Evolutionary conservation across 2,113 vertebrate genomes (phyloP), one percentile per base, ranked within the genome.

Genomic region (Morone chrysops): DNA sequence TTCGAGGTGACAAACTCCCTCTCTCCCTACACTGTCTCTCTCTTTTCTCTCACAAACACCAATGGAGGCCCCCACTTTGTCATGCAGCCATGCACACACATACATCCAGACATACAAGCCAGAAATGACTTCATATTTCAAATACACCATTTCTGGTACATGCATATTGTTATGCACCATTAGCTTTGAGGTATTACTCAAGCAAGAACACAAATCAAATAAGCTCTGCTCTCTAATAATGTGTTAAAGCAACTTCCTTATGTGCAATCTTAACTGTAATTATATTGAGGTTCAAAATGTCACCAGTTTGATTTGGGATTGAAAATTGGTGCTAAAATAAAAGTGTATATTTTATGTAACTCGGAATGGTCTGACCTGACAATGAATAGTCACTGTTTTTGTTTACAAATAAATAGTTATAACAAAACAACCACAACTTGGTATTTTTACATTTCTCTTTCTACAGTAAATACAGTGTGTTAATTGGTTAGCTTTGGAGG

Each of bases 1-100:
- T 88, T 84, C 22, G 40, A 84, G 74, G 66, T 87, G 81, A 88
- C 81, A 85, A 82, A 82, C 69, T 74, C 75, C 70, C 53, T 68
- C 60, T 56, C 61, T 69, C 47, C 40, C 57, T 50, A 41, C 16
- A 6, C 40, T 43, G 51, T 76, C 36, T 79, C 60, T 73, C 65
- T 54, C 57, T 51, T 43, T 31, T 56, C 51, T 80, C 25, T 41
- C n/a, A 48, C n/a, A 57, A 25, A 77, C 54, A 43, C 43, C 38
- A 66, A 20, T 4, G 13, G 36, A 69, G 3, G 25, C 74, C 20
- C 50, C 3, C 20, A 36, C 8, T 77, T 22, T 66, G 10, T 57
- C 65, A 47, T 2, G 0, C 60, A 71, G 25, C 16, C 61, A 47
- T 25, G 25, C n/a, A 57, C 43, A 61, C 48, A 53, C 20, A 38